Evolutionary conservation across 2,888 invertebrate genomes (phyloP), one percentile per base, ranked within the genome.

Genomic region (Lasioglossum vierecki): DNA sequence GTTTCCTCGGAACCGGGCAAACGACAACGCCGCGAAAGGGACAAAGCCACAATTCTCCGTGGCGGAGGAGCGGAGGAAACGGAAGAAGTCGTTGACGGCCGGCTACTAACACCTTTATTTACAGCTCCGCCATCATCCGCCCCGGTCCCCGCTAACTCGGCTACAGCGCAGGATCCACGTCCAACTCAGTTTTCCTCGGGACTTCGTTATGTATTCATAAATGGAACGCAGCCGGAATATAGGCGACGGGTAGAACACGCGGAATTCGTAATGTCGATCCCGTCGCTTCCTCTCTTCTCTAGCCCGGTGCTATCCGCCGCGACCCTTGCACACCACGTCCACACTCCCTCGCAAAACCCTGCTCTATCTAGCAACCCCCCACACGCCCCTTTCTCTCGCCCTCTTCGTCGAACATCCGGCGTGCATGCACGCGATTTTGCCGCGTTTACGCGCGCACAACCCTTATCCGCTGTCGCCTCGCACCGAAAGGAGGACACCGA

Each of bases 141-240:
- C 46, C 60, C 49, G 41, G 15, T 26, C 22, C 22, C 71, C 68
- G 46, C 35, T 72, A 79, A 80, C 79, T 84, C 63, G 79, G 66
- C 80, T 82, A 83, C 76, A 74, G 76, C 82, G 80, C 80, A 66
- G 53, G 77, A 57, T 41, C 79, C 86, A 81, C 83, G 83, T 86
- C 79, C 89, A 82, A 88, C 88, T 83, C 81, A 68, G 89, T 89
- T 89, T 88, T 89, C 86, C 89, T 84, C 85, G 84, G 85, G 86
- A 91, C 90, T 93, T 93, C 92, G 92, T 93, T 93, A 93, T 76
- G 92, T 92, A 93, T 93, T 93, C 93, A 93, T 93, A 92, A 93
- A 92, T 91, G 91, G 89, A 91, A 93, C 91, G 89, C 91, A 93
- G 86, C 85, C 89, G 88, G 90, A 93, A 92, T 91, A 89, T 90